Evolutionary conservation across 2,888 invertebrate species (phyloP).

Genomic region (Drosophila pseudotakahashii): DNA sequence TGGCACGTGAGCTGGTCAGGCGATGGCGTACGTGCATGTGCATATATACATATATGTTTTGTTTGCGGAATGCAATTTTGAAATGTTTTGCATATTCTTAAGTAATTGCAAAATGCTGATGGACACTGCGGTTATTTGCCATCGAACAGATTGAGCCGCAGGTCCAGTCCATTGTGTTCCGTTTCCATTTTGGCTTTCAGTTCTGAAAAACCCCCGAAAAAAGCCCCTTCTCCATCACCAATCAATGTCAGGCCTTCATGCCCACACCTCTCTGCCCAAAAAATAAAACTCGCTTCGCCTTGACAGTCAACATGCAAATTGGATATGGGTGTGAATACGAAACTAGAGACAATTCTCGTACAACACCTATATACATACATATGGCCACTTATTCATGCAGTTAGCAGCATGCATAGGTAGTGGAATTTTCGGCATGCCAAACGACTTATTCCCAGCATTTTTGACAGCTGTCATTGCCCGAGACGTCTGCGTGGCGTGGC

Average conservation of each 20-base stretch:
- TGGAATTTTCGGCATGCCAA: slow-evolving; percentile 57
- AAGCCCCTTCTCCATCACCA: slow-evolving; percentile 12
- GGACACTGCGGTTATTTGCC: slow-evolving; percentile 27
- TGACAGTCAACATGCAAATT: slow-evolving; percentile 62
- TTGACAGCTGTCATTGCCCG: slow-evolving; percentile 74
- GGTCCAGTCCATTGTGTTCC: slow-evolving; percentile 9
- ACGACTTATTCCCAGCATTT: slow-evolving; percentile 64
- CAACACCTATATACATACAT: slow-evolving; percentile 28
- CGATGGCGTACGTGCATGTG: slow-evolving; percentile 5
- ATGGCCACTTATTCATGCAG: slow-evolving; percentile 66
- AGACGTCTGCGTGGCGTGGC: slow-evolving; percentile 49
- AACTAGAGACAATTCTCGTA: slow-evolving; percentile 51
- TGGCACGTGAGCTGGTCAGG: no score
- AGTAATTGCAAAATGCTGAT: slow-evolving; percentile 59
- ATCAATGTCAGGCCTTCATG: slow-evolving; percentile 57
- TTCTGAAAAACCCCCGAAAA: background rate
- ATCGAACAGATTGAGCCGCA: slow-evolving; percentile 43
- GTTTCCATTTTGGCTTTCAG: slow-evolving; percentile 13
- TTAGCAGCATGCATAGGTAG: slow-evolving; percentile 39
- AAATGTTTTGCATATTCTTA: slow-evolving; percentile 61
- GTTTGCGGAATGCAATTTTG: slow-evolving; percentile 63
- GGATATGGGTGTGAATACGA: slow-evolving; percentile 58
- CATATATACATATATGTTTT: slow-evolving; percentile 18
- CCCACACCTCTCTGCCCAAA: slow-evolving; percentile 14
- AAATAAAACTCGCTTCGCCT: slow-evolving; percentile 44